Conservation (phyloP, 2,888 invertebrate genomes). For the Embidobia sp. region DNA sequence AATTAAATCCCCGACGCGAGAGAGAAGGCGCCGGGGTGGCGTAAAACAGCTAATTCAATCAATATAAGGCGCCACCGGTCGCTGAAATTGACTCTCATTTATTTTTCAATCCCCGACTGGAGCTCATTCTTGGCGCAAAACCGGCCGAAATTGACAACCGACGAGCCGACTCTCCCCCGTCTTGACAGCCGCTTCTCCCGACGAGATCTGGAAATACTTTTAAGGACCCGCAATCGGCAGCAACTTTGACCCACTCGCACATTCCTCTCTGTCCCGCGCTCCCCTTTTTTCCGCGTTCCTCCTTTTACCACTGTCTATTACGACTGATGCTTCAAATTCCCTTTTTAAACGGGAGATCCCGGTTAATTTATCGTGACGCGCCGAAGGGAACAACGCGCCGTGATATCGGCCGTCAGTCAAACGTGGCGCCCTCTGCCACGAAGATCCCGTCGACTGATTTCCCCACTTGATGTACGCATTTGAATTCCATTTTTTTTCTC, state of each 20-base stretch:
- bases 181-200: no score
- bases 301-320: constrained; percentile 48
- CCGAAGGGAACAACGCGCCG: constrained; percentile 25
- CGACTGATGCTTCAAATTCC: constrained; percentile 48
- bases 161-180: constrained; percentile 6
- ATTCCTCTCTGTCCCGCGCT: not conserved
- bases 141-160: constrained; percentile 50
- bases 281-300: not conserved
- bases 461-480: constrained; percentile 7
- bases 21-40: constrained; percentile 3
- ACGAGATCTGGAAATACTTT: constrained; percentile 55
- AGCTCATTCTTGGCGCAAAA: constrained; percentile 38
- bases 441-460: constrained; percentile 8
- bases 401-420: constrained; percentile 50
- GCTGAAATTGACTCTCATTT: constrained; percentile 48
- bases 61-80: constrained; percentile 18
- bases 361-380: constrained; percentile 53
- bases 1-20: constrained; percentile 16
- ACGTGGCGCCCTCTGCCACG: constrained; percentile 16
- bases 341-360: constrained; percentile 50
- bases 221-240: constrained; percentile 33
- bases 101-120: constrained; percentile 55
- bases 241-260: constrained; percentile 39
- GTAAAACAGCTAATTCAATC: constrained; percentile 44
- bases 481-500: not conserved